These are phyloP conservation scores for Danionella cerebrum DNA, from an alignment of 2,113 vertebrate species.

Conservation along the genomic window DNA sequence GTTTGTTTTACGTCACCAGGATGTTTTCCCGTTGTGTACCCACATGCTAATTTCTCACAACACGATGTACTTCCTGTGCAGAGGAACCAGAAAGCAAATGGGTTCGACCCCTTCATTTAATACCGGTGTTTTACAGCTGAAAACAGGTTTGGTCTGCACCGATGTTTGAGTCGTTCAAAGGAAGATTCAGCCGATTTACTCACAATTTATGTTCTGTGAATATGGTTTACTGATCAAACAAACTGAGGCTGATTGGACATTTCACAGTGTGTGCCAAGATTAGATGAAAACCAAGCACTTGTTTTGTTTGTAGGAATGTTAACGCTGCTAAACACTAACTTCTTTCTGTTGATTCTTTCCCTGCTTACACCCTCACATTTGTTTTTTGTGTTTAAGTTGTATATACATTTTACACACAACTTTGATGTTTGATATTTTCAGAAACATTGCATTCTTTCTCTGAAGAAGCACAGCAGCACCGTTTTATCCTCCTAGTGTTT, in stretches of 20 bases:
- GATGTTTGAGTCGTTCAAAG: constrained; percentile 34
- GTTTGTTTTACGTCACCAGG: constrained; percentile 47
- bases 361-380: constrained; percentile 32
- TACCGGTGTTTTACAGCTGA: constrained; percentile 43
- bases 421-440: background rate
- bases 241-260: constrained; percentile 12
- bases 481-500: constrained; percentile 23
- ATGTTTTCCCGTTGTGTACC: constrained; percentile 39
- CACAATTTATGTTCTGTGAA: constrained; percentile 37
- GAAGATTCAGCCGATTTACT: constrained; percentile 31
- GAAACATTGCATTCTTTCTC: constrained; percentile 12
- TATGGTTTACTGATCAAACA: constrained; percentile 23
- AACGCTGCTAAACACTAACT: constrained; percentile 52
- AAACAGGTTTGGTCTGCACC: constrained; percentile 17
- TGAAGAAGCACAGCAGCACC: constrained; percentile 53
- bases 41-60: constrained; percentile 47
- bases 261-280: constrained; percentile 56
- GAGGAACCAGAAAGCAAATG: constrained; percentile 42
- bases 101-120: constrained; percentile 45
- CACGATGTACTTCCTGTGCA: constrained; percentile 48
- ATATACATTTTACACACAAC: constrained; percentile 23
- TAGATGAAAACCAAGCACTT: constrained; percentile 48
- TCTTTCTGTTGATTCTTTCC: constrained; percentile 36
- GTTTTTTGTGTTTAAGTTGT: constrained; percentile 40
- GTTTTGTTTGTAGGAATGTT: constrained; percentile 49